These are phyloP conservation scores for Bolborhynchus lineola DNA, from an alignment of 2,113 vertebrate species.

Conservation along the genomic window DNA sequence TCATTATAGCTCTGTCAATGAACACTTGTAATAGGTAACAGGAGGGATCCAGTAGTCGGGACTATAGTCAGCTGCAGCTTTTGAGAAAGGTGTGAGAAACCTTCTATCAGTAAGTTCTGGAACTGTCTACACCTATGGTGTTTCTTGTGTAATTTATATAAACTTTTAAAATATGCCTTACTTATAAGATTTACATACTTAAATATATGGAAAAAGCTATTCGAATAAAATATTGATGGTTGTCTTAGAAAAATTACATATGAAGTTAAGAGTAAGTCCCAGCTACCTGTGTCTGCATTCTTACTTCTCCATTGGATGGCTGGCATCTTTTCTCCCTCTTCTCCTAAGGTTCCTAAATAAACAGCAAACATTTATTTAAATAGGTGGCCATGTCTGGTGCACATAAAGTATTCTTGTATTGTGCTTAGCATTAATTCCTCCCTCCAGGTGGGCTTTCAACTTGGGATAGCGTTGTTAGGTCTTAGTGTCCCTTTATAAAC, in stretches of 20 bases:
- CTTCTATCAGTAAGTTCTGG: neutral
- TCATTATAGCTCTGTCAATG: neutral
- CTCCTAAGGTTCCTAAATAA: neutral
- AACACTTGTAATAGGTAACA: neutral
- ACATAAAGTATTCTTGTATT: too few relatives aligned
- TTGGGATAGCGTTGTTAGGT: neutral
- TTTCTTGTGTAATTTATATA: neutral
- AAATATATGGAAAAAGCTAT: neutral
- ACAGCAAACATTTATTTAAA: neutral
- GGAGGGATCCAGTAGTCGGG: neutral
- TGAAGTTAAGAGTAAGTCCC: neutral
- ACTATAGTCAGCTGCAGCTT: neutral
- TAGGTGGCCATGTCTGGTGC: neutral
- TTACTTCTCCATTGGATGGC: neutral
- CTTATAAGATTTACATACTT: neutral
- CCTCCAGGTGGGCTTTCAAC: neutral
- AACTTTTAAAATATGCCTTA: neutral
- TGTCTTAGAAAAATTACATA: neutral
- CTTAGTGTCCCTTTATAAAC: neutral
- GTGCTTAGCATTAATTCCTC: too few relatives aligned
- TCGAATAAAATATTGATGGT: neutral
- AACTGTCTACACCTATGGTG: neutral
- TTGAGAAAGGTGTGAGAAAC: neutral
- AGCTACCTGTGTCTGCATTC: neutral
- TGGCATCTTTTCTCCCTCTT: neutral